Conservation (phyloP, 1,140 invertebrate genomes). For the Sycophaga agraensis region DNA sequence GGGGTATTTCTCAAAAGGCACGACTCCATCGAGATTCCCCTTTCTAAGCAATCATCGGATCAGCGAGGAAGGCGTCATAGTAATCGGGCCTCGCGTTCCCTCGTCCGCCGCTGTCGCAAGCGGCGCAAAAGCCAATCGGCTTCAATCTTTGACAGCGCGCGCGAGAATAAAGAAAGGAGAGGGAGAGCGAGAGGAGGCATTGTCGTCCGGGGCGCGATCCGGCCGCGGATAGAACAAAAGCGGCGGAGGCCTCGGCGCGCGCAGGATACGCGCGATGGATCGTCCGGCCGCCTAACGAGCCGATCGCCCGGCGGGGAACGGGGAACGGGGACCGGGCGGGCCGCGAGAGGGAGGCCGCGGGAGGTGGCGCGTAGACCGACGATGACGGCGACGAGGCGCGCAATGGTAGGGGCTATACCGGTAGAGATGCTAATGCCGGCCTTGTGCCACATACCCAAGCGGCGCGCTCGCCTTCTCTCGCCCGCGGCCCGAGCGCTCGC, state of each 20-base stretch:
- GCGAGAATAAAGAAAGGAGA: conserved; percentile 11
- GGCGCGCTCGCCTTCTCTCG: conserved; percentile 17
- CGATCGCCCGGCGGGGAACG: too few relatives aligned
- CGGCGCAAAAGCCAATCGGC: conserved; percentile 2
- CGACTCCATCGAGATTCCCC: too few relatives aligned
- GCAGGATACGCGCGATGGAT: conserved; percentile 17
- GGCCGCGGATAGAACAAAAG: conserved; percentile 15
- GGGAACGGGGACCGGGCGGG: conserved; percentile 43
- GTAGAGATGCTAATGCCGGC: conserved; percentile 59
- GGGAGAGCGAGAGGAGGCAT: conserved; percentile 3
- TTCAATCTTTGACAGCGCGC: neutral
- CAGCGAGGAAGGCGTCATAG: too few relatives aligned
- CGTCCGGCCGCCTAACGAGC: too few relatives aligned
- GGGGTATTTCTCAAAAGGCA: too few relatives aligned
- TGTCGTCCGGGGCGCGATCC: conserved; percentile 8
- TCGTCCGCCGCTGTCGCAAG: too few relatives aligned
- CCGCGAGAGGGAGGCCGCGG: conserved; percentile 36
- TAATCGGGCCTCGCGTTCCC: too few relatives aligned
- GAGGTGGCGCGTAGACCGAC: conserved; percentile 40
- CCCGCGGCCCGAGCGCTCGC: too few relatives aligned
- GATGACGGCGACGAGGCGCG: conserved; percentile 2
- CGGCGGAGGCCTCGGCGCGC: neutral
- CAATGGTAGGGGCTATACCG: conserved; percentile 53
- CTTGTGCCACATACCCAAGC: conserved; percentile 56
- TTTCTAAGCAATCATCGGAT: too few relatives aligned